Conservation (phyloP, 2,797 vertebrate species). For the Euphonia xanthogaster region DNA sequence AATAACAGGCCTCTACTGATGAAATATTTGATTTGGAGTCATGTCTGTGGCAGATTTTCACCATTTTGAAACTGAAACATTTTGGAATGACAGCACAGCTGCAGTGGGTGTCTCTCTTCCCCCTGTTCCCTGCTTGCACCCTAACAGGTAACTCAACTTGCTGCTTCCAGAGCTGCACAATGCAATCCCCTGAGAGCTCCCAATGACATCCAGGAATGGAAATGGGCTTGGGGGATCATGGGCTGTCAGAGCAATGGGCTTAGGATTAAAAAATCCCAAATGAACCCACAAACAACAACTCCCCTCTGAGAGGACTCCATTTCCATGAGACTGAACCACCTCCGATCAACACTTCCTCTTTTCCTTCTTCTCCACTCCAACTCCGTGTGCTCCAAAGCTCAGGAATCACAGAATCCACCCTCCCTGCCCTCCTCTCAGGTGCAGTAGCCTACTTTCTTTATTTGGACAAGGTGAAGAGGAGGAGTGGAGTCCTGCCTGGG, state of each 20-base stretch:
- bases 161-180: neutral
- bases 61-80: neutral
- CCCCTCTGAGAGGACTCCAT: neutral
- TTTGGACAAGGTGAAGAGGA: neutral
- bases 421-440: neutral
- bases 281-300: neutral
- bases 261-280: neutral
- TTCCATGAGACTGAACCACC: neutral
- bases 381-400: neutral
- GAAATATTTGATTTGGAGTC: neutral
- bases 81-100: neutral
- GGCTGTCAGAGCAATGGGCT: neutral
- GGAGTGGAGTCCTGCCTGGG: neutral
- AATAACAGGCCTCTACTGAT: neutral
- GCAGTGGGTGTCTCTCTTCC: neutral
- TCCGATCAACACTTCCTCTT: neutral
- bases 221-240: neutral
- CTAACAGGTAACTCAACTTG: neutral
- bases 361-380: neutral
- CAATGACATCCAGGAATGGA: neutral
- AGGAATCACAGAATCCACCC: neutral
- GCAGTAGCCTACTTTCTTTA: neutral
- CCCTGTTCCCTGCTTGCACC: neutral
- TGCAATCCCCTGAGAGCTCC: neutral
- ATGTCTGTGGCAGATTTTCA: neutral